Conservation (phyloP, 2,888 invertebrate species). For the Luffia ferchaultella region DNA sequence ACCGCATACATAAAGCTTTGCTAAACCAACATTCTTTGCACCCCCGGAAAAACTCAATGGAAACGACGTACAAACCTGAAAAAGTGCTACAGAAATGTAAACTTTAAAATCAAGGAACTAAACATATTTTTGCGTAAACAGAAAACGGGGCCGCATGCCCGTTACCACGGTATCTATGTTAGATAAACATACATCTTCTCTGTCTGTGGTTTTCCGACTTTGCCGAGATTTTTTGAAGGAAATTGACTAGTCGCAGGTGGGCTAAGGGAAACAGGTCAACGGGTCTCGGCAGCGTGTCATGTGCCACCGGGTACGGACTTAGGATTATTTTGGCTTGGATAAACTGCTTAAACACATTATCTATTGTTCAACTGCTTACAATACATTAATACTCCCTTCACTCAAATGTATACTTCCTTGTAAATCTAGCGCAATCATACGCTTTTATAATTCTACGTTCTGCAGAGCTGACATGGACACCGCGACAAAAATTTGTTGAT, state of each 20-base stretch:
- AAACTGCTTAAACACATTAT: background rate
- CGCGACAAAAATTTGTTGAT: no score
- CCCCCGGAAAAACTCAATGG: constrained; percentile 24
- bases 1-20: constrained; percentile 48
- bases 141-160: constrained; percentile 45
- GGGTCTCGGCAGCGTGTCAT: constrained; percentile 51
- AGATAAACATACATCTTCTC: constrained; percentile 57
- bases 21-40: constrained; percentile 44
- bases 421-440: no score
- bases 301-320: constrained; percentile 44
- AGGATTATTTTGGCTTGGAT: background rate
- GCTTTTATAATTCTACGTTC: no score
- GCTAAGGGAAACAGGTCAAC: constrained; percentile 57
- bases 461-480: no score
- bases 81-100: constrained; percentile 30
- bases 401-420: constrained; percentile 17
- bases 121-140: constrained; percentile 14
- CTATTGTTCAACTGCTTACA: background rate
- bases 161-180: constrained; percentile 52
- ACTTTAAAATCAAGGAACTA: constrained; percentile 36
- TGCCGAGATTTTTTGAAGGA: constrained; percentile 43
- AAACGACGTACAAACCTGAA: constrained; percentile 25
- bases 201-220: constrained; percentile 49
- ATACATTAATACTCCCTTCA: background rate
- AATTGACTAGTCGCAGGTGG: constrained; percentile 58